Conservation (phyloP, 2,888 invertebrate genomes). For the Idaea straminata region DNA sequence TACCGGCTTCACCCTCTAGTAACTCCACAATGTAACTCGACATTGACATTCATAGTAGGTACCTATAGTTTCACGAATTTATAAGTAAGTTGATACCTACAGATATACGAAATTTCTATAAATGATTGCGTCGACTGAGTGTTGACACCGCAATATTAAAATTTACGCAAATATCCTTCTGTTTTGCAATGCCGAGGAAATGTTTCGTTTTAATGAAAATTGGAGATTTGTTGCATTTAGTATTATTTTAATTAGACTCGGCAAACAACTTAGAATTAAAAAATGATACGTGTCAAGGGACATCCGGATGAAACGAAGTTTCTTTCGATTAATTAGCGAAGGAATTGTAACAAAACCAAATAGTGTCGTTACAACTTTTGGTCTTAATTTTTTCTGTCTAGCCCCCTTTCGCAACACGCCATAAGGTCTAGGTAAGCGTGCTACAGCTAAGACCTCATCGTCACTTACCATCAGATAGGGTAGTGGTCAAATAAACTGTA, state of each 20-base stretch:
- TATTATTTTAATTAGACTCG: neutral
- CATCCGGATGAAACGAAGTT: no score
- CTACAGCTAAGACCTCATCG: no score
- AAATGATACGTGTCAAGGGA: no score
- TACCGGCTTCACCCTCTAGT: constrained; percentile 37
- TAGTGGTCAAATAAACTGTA: no score
- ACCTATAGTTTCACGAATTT: constrained; percentile 20
- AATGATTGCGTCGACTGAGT: constrained; percentile 43
- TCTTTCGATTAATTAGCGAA: no score
- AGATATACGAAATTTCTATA: constrained; percentile 46
- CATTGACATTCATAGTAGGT: constrained; percentile 63
- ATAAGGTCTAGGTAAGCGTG: no score
- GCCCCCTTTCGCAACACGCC: no score
- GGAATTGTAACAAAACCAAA: no score
- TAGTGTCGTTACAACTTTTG: no score
- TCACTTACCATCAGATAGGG: no score
- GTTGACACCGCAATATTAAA: constrained; percentile 57
- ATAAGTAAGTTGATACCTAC: constrained; percentile 6
- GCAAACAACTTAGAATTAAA: no score
- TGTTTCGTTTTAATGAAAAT: constrained; percentile 14
- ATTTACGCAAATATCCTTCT: constrained; percentile 57
- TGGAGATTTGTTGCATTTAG: neutral
- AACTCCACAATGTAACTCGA: constrained; percentile 41
- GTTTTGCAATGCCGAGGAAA: constrained; percentile 45
- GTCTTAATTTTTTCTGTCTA: no score